phyloP scores from a whole-genome alignment of 2,113 vertebrate species.

The Xiphophorus couchianus region DNA sequence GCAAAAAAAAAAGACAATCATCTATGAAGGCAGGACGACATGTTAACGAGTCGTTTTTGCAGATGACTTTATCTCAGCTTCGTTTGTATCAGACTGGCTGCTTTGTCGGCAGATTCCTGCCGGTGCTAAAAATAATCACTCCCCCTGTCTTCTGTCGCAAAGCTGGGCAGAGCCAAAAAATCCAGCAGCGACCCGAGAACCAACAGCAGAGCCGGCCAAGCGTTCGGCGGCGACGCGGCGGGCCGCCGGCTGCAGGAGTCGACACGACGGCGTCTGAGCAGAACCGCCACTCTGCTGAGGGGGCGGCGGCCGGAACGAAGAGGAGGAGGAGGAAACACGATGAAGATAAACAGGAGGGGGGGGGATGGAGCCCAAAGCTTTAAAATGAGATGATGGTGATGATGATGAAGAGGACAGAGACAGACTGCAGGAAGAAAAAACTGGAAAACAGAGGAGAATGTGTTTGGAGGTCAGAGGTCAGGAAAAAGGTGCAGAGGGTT shows the following conservation, averaged over 20 bases:
- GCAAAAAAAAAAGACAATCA: neutral
- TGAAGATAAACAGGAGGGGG: neutral
- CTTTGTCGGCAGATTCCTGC: conserved; percentile 22
- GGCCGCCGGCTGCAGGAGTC: conserved; percentile 43
- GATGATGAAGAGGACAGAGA: conserved; percentile 6
- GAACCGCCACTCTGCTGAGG: conserved; percentile 15
- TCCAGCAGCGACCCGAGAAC: conserved; percentile 4
- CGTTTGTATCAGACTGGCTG: conserved; percentile 17
- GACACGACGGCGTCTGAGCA: neutral
- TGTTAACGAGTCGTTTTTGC: conserved; percentile 1
- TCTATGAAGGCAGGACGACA: neutral
- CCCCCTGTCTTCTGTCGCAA: conserved; percentile 40
- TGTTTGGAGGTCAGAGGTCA: neutral
- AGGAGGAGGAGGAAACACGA: conserved; percentile 7
- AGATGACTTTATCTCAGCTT: neutral
- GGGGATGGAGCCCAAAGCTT: conserved; percentile 9
- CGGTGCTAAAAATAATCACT: conserved; percentile 56
- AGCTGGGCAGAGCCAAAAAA: conserved; percentile 38
- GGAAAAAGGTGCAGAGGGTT: neutral
- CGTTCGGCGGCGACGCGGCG: conserved; percentile 35
- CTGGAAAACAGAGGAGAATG: neutral
- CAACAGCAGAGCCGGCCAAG: conserved; percentile 36
- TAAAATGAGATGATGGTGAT: conserved; percentile 6
- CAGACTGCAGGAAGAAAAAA: neutral
- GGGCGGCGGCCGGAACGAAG: conserved; percentile 19